Percentiles rank a stretch among this genome's conserved stretches.
Conservation (phyloP, 2,113 vertebrate genomes). For the Stigmatopora argus region DNA sequence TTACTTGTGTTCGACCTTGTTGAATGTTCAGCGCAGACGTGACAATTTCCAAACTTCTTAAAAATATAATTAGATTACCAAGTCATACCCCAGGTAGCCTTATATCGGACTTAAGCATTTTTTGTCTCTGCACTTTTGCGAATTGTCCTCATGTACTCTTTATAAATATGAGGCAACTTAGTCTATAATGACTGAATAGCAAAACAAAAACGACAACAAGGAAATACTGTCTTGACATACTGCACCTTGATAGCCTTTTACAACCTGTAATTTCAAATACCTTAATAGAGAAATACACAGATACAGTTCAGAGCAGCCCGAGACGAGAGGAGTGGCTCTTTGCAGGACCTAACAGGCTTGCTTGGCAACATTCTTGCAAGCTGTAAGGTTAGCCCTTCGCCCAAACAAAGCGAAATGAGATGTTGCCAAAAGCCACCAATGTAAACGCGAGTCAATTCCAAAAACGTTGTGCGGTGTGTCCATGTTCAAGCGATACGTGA, state of each 20-base stretch:
- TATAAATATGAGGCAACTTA: neutral
- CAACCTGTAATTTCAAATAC: neutral
- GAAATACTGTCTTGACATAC: neutral
- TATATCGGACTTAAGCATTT: neutral
- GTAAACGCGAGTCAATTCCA: neutral
- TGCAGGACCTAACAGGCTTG: conserved; percentile 46
- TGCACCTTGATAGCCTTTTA: neutral
- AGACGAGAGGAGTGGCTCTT: conserved; percentile 44
- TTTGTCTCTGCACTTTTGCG: no score
- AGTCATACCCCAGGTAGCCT: neutral
- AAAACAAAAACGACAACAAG: neutral
- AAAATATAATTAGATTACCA: neutral
- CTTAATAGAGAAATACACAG: neutral
- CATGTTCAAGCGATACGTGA: neutral
- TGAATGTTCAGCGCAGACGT: no score
- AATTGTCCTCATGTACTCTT: no score
- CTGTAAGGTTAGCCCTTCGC: conserved; percentile 31
- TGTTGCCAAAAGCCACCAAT: conserved; percentile 21
- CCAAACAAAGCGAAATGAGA: conserved; percentile 19
- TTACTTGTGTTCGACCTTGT: no score
- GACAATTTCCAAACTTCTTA: neutral
- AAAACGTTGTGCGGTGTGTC: neutral
- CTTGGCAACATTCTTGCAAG: conserved; percentile 52
- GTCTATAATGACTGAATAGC: neutral
- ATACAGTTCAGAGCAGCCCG: conserved; percentile 24